phyloP scores from a whole-genome alignment of 2,113 vertebrate genomes.

The Noturus placidus region DNA sequence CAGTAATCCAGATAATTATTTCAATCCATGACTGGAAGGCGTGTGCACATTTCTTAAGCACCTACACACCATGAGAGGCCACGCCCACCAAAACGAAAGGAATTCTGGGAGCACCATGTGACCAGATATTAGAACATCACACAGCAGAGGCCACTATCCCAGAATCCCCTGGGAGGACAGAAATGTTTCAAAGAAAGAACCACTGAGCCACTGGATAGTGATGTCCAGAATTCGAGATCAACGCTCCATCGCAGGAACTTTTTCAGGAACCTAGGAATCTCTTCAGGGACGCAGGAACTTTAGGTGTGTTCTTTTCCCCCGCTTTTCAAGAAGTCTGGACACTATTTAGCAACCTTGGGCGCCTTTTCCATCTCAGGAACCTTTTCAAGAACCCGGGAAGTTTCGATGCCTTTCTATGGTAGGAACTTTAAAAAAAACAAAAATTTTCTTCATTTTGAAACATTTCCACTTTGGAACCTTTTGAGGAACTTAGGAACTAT shows the following conservation, averaged over 20 bases:
- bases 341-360: not conserved
- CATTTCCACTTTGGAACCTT: not conserved
- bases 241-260: not conserved
- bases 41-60: slow-evolving; percentile 23
- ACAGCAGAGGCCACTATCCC: slow-evolving; percentile 56
- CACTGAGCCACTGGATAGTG: not conserved
- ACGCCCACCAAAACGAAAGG: slow-evolving; percentile 12
- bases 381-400: not conserved
- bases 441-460: too few relatives aligned
- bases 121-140: slow-evolving; percentile 47
- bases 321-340: not conserved
- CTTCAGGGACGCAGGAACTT: not conserved
- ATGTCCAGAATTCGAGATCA: slow-evolving; percentile 13
- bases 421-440: not conserved
- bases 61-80: slow-evolving; percentile 27
- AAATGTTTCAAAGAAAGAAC: slow-evolving; percentile 1
- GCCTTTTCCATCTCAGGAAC: not conserved
- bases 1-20: slow-evolving; percentile 42
- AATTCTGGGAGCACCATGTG: slow-evolving; percentile 59
- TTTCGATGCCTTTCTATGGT: not conserved
- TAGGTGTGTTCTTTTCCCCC: not conserved
- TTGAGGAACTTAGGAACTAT: not conserved
- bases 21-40: slow-evolving; percentile 24
- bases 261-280: not conserved
- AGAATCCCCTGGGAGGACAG: slow-evolving; percentile 46